These are phyloP conservation scores for Coregonus suidteri DNA, from an alignment of 2,797 vertebrate genomes.

Conservation along the genomic window DNA sequence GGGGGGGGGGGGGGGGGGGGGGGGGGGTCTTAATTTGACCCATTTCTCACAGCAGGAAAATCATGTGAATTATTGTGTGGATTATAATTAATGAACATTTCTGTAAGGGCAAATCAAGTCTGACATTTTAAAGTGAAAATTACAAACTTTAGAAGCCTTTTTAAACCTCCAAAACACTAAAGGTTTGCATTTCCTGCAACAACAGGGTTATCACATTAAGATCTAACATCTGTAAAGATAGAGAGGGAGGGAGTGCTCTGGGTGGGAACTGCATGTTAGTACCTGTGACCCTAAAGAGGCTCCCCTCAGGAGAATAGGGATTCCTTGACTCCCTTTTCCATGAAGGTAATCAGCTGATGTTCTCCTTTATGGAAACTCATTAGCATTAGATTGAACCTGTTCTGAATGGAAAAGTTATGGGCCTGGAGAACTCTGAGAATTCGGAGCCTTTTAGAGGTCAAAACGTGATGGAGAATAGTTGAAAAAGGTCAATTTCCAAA, in stretches of 20 bases:
- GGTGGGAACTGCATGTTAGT: slow-evolving; percentile 45
- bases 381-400: background rate
- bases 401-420: background rate
- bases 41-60: too few species aligned
- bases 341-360: background rate
- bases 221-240: slow-evolving; percentile 35
- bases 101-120: too few species aligned
- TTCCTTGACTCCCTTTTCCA: too few species aligned
- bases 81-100: too few species aligned
- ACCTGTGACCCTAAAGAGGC: slow-evolving; percentile 43
- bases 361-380: background rate
- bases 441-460: background rate
- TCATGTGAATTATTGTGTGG: too few species aligned
- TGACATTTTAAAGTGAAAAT: too few species aligned
- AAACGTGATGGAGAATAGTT: background rate
- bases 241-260: slow-evolving; percentile 27
- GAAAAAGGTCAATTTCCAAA: background rate
- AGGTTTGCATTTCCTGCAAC: too few species aligned
- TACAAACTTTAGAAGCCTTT: too few species aligned
- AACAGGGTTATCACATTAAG: slow-evolving; percentile 11
- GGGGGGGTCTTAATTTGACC: too few species aligned
- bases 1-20: background rate
- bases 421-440: background rate
- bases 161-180: too few species aligned
- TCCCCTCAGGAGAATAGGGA: slow-evolving; percentile 24